phyloP scores from a whole-genome alignment of 1,140 invertebrate species.

The Drepana arcuata region DNA sequence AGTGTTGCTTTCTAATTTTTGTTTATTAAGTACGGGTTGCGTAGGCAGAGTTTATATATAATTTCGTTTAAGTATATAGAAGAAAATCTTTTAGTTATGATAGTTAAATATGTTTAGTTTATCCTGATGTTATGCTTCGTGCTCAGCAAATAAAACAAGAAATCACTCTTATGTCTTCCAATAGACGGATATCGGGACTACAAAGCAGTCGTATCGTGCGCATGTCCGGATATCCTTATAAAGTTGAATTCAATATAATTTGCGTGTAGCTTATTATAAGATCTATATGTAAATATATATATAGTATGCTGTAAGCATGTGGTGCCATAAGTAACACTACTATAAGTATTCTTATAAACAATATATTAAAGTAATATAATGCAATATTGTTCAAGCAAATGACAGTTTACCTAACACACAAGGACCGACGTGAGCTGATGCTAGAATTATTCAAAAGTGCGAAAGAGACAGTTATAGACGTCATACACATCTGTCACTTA shows the following conservation, averaged over 20 bases:
- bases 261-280: no score
- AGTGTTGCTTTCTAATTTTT: slow-evolving; percentile 30
- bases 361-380: no score
- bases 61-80: neutral
- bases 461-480: no score
- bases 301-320: slow-evolving; percentile 59
- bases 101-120: slow-evolving; percentile 3
- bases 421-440: no score
- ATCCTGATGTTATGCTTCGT: slow-evolving; percentile 3
- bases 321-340: slow-evolving; percentile 66
- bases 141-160: slow-evolving; percentile 13
- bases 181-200: slow-evolving; percentile 16
- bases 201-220: no score
- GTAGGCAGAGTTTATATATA: slow-evolving; percentile 13
- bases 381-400: no score
- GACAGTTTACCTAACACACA: no score
- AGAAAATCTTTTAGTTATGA: no score
- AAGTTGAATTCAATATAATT: no score
- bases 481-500: no score
- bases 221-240: no score
- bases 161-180: slow-evolving; percentile 53
- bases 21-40: slow-evolving; percentile 43
- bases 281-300: slow-evolving; percentile 50
- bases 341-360: slow-evolving; percentile 49
- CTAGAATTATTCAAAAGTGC: no score